These are phyloP conservation scores for Drosophila prostipennis DNA, from an alignment of 2,888 invertebrate genomes.

Conservation along the genomic window DNA sequence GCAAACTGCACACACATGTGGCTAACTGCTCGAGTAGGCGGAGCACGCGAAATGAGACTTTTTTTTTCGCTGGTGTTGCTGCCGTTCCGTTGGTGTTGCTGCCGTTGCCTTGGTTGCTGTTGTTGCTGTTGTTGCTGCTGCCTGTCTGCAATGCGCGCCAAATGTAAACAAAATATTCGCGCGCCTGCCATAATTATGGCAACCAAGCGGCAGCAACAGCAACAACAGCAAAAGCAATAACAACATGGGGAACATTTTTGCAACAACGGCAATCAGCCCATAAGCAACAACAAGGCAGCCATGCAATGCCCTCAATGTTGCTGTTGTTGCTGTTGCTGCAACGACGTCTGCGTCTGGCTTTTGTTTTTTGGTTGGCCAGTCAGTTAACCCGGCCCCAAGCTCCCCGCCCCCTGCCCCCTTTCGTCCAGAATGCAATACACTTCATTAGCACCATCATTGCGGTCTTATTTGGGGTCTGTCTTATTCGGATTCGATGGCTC, in stretches of 20 bases:
- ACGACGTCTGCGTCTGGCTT: constrained; percentile 38
- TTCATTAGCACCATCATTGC: constrained; percentile 73
- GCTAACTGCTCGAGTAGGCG: constrained; percentile 69
- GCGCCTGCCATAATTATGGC: constrained; percentile 81
- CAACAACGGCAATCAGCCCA: constrained; percentile 57
- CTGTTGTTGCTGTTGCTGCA: constrained; percentile 10
- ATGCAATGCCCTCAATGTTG: constrained; percentile 60
- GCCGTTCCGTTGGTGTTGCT: constrained; percentile 28
- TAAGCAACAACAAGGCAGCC: constrained; percentile 46
- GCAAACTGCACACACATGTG: constrained; percentile 49
- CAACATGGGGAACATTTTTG: constrained; percentile 38
- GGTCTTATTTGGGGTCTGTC: constrained; percentile 49
- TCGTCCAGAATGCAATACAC: constrained; percentile 55
- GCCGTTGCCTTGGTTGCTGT: constrained; percentile 34
- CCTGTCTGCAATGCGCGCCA: constrained; percentile 76
- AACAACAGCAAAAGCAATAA: constrained; percentile 18
- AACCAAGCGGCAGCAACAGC: constrained; percentile 46
- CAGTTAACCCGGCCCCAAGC: constrained; percentile 59
- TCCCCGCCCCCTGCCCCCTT: constrained; percentile 2
- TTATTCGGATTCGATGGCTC: constrained; percentile 22
- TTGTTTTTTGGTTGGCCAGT: constrained; percentile 77
- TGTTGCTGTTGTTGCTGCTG: constrained; percentile 37
- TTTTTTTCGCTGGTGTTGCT: constrained; percentile 50
- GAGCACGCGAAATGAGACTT: constrained; percentile 74
- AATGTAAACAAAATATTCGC: constrained; percentile 80